Base-by-base conservation (phyloP, 2,113 vertebrate species). In the Osmerus eperlanus region DNA sequence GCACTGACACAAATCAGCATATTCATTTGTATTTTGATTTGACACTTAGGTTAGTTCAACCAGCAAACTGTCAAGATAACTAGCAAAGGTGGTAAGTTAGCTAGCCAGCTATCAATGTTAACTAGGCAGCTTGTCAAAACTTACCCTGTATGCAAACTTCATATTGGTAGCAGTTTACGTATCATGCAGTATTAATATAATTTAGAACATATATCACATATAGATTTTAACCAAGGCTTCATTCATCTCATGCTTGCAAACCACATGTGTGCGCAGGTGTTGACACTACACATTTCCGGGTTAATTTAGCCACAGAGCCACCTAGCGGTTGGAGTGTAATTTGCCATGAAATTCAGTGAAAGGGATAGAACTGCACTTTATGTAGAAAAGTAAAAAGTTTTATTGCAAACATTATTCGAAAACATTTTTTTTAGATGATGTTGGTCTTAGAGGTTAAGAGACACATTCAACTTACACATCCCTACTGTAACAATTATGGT, bases 101-200 rank as follows among this genome's bases (percentile, higher is more conserved):
- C 63, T 23, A 64, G 21, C n/a, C 12, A 16, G 23, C 67, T 12
- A 11, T 7, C 67, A 7, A 8, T 12, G 9, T 11, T 47, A 2
- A 8, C 23, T 56, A n/a, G 18, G n/a, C 16, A 18, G 3, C 14
- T 59, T 36, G 0, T 36, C 0, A 7, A 21, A 9, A 89, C 89
- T 86, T 74, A 93, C 92, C 88, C 81, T 84, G 62, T 92, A 93
- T 2, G 91, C 84, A 55, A 93, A 93, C 85, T 93, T 93, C 92
- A 93, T 93, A 58, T 80, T 85, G 21, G 18, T 21, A 3, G 9
- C 2, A 9, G 7, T 47, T 60, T 60, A 13, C 4, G 16, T 21
- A 21, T 18, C n/a, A 5, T 16, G 2, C 36, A 21, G 47, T 13
- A 14, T 47, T 4, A 29, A n/a, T 21, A 65, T 51, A 13, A 64